Evolutionary conservation across 2,113 vertebrate species (phyloP).

Genomic region (Melanostigma gelatinosum): DNA sequence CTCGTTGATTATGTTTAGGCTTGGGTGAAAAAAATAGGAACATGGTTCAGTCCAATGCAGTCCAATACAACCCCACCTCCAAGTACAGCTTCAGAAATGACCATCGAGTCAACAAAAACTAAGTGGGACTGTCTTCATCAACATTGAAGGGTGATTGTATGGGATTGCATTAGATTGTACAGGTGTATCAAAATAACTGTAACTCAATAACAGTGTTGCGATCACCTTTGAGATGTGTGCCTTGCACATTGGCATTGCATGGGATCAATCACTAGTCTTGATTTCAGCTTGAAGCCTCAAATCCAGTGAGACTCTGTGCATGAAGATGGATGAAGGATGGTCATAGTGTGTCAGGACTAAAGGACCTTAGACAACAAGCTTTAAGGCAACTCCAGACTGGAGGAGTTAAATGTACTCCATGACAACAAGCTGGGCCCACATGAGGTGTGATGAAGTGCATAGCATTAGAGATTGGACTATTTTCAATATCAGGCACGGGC

Average conservation of each 20-base stretch:
- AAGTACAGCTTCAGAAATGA: not conserved
- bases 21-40: not conserved
- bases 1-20: not conserved
- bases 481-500: slow-evolving; percentile 46
- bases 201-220: not conserved
- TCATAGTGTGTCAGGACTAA: not conserved
- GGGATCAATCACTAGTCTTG: slow-evolving; percentile 14
- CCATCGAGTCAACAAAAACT: not conserved
- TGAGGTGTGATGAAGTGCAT: slow-evolving; percentile 60
- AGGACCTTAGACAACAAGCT: slow-evolving; percentile 16
- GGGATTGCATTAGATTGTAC: not conserved
- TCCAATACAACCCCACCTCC: not conserved
- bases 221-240: not conserved
- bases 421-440: slow-evolving; percentile 19
- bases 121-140: not conserved
- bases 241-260: not conserved
- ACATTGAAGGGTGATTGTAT: not conserved
- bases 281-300: slow-evolving; percentile 18
- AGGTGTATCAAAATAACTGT: not conserved
- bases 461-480: slow-evolving; percentile 44
- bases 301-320: slow-evolving; percentile 17
- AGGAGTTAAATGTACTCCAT: slow-evolving; percentile 2
- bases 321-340: not conserved
- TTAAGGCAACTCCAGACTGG: slow-evolving; percentile 1
- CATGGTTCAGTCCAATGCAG: not conserved